phyloP scores from a whole-genome alignment of 1,140 invertebrate species.

The Drosophila lacteicornis region DNA sequence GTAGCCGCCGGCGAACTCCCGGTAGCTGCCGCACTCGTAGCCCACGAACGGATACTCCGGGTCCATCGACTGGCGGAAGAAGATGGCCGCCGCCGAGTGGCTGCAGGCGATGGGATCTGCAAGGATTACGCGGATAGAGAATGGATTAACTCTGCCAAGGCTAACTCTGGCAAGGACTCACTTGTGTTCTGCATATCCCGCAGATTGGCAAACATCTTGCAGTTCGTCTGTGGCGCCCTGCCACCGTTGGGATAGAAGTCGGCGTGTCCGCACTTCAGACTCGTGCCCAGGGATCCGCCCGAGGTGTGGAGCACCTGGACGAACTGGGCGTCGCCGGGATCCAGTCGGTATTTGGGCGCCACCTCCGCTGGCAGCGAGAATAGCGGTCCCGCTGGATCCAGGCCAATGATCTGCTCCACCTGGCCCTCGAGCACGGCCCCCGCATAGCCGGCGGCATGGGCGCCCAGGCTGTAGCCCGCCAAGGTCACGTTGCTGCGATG shows the following conservation, averaged over 20 bases:
- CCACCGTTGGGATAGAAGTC: constrained; percentile 96
- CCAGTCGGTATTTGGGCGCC: constrained; percentile 88
- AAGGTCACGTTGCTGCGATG: constrained; percentile 87
- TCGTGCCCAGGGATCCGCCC: constrained; percentile 91
- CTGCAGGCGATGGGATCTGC: constrained; percentile 89
- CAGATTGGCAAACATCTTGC: constrained; percentile 85
- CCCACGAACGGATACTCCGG: constrained; percentile 86
- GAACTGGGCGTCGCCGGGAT: constrained; percentile 91
- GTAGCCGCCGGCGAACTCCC: constrained; percentile 86
- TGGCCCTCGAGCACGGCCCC: constrained; percentile 87
- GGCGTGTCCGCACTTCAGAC: constrained; percentile 90
- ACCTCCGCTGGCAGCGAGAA: constrained; percentile 88
- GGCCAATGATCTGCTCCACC: constrained; percentile 85
- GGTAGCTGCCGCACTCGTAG: constrained; percentile 87
- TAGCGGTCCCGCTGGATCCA: constrained; percentile 94
- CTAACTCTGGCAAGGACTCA: constrained; percentile 24
- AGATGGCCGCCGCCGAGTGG: constrained; percentile 89
- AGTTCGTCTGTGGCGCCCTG: constrained; percentile 91
- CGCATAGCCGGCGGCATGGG: constrained; percentile 94
- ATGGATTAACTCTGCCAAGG: too few species aligned
- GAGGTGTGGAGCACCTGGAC: constrained; percentile 97
- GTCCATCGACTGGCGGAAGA: constrained; percentile 89
- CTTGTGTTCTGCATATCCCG: constrained; percentile 75
- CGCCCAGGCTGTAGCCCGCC: constrained; percentile 94
- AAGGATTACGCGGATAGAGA: neutral